phyloP scores from a whole-genome alignment of 2,888 invertebrate genomes.

The Oasisia sp. region DNA sequence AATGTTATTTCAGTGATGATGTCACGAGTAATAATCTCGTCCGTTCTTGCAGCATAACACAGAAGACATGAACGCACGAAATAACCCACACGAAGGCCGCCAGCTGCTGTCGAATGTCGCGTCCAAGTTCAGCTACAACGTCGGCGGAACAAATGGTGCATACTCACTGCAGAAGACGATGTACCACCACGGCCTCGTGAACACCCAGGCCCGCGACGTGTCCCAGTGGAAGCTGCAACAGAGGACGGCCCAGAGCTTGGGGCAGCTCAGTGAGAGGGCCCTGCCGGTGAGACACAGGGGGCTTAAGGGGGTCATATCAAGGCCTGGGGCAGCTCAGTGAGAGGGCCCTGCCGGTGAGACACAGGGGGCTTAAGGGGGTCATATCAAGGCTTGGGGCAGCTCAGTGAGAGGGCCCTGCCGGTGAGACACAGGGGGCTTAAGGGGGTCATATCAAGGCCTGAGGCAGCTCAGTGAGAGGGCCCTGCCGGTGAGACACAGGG shows the following conservation, averaged over 20 bases:
- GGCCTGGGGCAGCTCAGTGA: constrained; percentile 18
- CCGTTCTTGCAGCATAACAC: neutral
- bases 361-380: no score
- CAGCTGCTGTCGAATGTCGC: constrained; percentile 17
- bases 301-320: neutral
- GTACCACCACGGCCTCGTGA: constrained; percentile 29
- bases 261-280: constrained; percentile 25
- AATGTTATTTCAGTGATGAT: neutral
- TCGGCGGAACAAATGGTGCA: neutral
- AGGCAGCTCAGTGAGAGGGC: no score
- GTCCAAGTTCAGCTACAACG: constrained; percentile 31
- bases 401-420: no score
- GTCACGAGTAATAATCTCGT: neutral
- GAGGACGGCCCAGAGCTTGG: neutral
- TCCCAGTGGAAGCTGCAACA: neutral
- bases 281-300: constrained; percentile 26
- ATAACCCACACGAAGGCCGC: neutral
- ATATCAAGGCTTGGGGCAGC: no score
- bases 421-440: no score
- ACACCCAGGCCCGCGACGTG: constrained; percentile 17
- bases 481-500: no score
- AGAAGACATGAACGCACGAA: neutral
- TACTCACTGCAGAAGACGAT: constrained; percentile 14
- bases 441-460: no score
- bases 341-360: neutral